Percentiles rank a stretch among this genome's conserved stretches.
phyloP scores from a whole-genome alignment of 2,797 vertebrate genomes.

The Rhinophrynus dorsalis region DNA sequence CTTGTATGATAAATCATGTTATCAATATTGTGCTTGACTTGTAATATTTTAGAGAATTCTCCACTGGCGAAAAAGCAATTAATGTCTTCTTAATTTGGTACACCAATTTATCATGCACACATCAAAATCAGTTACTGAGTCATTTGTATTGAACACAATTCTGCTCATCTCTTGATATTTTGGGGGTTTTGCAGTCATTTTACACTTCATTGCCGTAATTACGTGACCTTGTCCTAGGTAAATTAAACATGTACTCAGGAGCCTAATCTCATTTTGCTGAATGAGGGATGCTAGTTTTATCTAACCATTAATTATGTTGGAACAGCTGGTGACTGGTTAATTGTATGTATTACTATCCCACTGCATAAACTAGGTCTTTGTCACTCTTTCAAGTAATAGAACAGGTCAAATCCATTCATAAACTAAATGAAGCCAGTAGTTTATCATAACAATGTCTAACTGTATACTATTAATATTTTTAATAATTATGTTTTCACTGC shows the following conservation, averaged over 20 bases:
- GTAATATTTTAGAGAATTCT: constrained; percentile 14
- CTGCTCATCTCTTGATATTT: constrained; percentile 30
- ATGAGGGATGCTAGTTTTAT: constrained; percentile 35
- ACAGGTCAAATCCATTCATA: constrained; percentile 55
- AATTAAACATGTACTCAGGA: constrained; percentile 51
- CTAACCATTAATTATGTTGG: constrained; percentile 50
- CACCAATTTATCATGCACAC: constrained; percentile 38
- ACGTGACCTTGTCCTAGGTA: constrained; percentile 39
- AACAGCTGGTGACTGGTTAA: constrained; percentile 58
- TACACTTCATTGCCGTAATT: constrained; percentile 43
- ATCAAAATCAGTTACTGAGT: constrained; percentile 39
- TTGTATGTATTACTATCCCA: constrained; percentile 54
- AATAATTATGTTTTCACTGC: constrained; percentile 40
- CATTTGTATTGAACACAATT: constrained; percentile 25
- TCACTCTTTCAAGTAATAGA: constrained; percentile 52
- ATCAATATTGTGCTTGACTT: constrained; percentile 14
- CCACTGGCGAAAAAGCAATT: constrained; percentile 33
- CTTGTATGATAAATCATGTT: neutral
- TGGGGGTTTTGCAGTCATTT: constrained; percentile 46
- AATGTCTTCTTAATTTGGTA: constrained; percentile 34
- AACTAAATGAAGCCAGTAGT: constrained; percentile 51
- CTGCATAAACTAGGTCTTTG: constrained; percentile 52
- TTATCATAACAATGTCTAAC: constrained; percentile 54
- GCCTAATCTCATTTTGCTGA: constrained; percentile 54
- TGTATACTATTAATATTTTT: constrained; percentile 48